Evolutionary conservation across 2,888 invertebrate species (phyloP).

Genomic region (Parnassius mnemosyne): DNA sequence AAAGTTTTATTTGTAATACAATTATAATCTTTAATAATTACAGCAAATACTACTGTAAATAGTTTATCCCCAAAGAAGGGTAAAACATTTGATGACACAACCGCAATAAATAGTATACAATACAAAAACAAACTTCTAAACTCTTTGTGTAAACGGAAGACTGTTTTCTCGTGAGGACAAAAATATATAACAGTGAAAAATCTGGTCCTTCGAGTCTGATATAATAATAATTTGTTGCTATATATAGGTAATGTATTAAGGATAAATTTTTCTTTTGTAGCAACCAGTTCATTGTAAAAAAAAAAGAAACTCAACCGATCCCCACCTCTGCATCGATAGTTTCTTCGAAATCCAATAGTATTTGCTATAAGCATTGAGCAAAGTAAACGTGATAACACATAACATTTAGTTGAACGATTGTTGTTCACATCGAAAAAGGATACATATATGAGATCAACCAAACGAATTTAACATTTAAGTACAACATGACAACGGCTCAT

Average conservation of each 20-base stretch:
- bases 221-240: conserved; percentile 1
- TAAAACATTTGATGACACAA: background rate
- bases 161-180: conserved; percentile 1
- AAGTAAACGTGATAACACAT: conserved; percentile 24
- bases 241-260: background rate
- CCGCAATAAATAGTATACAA: background rate
- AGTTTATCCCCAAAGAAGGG: background rate
- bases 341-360: conserved; percentile 8
- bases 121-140: background rate
- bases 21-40: background rate
- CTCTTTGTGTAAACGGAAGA: conserved; percentile 11
- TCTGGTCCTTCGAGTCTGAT: conserved; percentile 15
- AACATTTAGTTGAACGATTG: conserved; percentile 29
- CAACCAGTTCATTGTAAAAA: background rate
- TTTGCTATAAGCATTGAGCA: conserved; percentile 13
- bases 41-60: conserved; percentile 21
- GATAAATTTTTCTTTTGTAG: background rate
- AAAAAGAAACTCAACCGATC: background rate
- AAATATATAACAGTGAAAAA: background rate
- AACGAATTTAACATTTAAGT: conserved; percentile 53
- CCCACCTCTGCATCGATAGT: background rate
- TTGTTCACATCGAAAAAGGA: conserved; percentile 19
- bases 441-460: conserved; percentile 70
- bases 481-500: conserved; percentile 40
- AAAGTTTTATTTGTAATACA: background rate